Base-by-base conservation (phyloP, 2,888 invertebrate species). In the Choristoneura rosaceana region DNA sequence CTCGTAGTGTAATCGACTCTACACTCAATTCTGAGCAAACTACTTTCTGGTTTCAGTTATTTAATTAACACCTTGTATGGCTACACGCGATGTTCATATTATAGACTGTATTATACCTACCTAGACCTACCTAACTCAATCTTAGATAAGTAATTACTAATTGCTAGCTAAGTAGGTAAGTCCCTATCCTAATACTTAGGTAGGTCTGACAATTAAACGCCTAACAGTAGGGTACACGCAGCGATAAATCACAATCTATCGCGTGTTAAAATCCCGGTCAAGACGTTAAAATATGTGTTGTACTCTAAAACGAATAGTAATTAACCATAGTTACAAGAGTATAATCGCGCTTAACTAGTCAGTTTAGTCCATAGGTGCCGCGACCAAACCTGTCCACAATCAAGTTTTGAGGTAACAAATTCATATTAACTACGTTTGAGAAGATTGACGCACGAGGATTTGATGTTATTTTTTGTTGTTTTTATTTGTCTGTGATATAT, bases 191-290 rank as follows among this genome's bases (percentile, higher is more conserved):
- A 43, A 43, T 43, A 43, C 4, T 43, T 43, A 12, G 43, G 33
- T 12, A 58, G 25, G 33, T 12, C 33, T 58, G 4, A 58, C 58
- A 12, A 12, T 33, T 0, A 55, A 25, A 55, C 55, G 55, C 55
- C 8, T 52, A 62, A 33, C 4, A 14, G 41, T 38, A 38, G 38
- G 38, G 38, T 38, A 38, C 38, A 25, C 43, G 43, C 41, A 38
- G 52, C 61, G 62, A 62, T n/a, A 38, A 8, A 43, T 65, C 38
- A 25, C 38, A 65, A 65, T 60, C 45, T 38, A 52, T 66, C 59
- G 71, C 71, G 66, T 71, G 70, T 43, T 59, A 4, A 52, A 61
- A 66, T 55, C 61, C 66, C 66, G 71, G 61, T 55, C 66, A 66
- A 61, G 41, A n/a, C 10, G 45, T 38, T 45, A 43, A 52, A 60